Evolutionary conservation across 1,140 invertebrate genomes (phyloP), one percentile per base, ranked within the genome.

Genomic region (Drosophila guanche): DNA sequence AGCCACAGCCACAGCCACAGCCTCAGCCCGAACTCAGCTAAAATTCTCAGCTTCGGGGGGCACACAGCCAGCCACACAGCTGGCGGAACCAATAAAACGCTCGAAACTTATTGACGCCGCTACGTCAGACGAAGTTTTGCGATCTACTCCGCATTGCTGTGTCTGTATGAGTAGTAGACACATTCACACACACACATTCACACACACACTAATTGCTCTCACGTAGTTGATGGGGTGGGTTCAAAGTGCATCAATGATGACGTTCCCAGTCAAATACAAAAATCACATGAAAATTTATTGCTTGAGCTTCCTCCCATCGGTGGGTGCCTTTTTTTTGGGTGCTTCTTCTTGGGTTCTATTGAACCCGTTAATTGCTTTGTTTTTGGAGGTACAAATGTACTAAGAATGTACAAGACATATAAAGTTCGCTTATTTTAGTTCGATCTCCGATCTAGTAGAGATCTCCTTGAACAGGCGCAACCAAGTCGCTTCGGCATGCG

Each of bases 211-310:
- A 27, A 23, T 20, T 10, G 8, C n/a, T 52, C 46, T 25, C 8
- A 22, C 10, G 7, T 16, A 22, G 20, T 20, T 20, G 16, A 55
- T 43, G 37, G 42, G 62, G 50, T 55, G 23, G 70, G 80, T 84
- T 84, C 80, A 84, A 84, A 84, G 80, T 79, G 76, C 76, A 80
- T 40, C 57, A 71, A 67, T 74, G 70, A 66, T 77, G 65, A 84
- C 76, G 76, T 74, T 72, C 42, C 25, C 27, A 63, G 56, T 46
- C 47, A 70, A 73, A 78, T 69, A 53, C 3, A 33, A 10, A 77
- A 65, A 79, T 54, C 57, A 72, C 52, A 70, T 46, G 22, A 58
- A 68, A 69, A 16, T 20, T 40, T 16, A 69, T 70, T 69, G 37
- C 25, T 58, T 14, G 23, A 27, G 27, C 33, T 37, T 37, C 25